These are phyloP conservation scores for Proterorhinus semilunaris DNA, from an alignment of 2,113 vertebrate species.

Conservation along the genomic window DNA sequence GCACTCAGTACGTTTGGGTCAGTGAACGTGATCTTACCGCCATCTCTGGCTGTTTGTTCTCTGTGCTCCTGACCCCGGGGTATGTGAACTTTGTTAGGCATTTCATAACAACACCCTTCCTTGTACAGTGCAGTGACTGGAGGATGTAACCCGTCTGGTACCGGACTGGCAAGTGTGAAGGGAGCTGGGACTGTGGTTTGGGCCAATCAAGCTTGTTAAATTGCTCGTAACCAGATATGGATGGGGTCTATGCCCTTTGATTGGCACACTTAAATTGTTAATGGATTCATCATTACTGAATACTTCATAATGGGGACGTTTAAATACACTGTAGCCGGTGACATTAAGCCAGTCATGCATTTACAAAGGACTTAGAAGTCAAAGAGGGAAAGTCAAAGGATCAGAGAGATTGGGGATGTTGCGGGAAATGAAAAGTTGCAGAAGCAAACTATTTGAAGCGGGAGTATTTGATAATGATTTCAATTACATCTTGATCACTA, in stretches of 20 bases:
- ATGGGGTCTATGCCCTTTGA: conserved; percentile 33
- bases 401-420: conserved; percentile 12
- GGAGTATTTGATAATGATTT: no score
- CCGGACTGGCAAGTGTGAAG: neutral
- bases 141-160: conserved; percentile 3
- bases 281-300: conserved; percentile 42
- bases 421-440: conserved; percentile 2
- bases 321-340: conserved; percentile 23
- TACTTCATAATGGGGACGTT: conserved; percentile 43
- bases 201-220: conserved; percentile 50
- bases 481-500: no score
- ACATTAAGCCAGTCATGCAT: conserved; percentile 32
- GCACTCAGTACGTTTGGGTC: neutral
- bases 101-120: conserved; percentile 25
- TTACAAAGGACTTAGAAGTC: conserved; percentile 27
- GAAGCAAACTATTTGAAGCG: no score
- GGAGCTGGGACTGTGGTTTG: conserved; percentile 20
- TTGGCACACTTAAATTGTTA: conserved; percentile 39
- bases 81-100: conserved; percentile 27
- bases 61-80: conserved; percentile 5
- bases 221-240: conserved; percentile 23
- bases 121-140: conserved; percentile 9
- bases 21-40: conserved; percentile 31
- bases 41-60: conserved; percentile 10
- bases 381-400: conserved; percentile 30